A percentile compares a stretch with the other conserved stretches of the same genome.
These are phyloP conservation scores for Drosophila paramelanica DNA, from an alignment of 2,888 invertebrate species.

Conservation along the genomic window DNA sequence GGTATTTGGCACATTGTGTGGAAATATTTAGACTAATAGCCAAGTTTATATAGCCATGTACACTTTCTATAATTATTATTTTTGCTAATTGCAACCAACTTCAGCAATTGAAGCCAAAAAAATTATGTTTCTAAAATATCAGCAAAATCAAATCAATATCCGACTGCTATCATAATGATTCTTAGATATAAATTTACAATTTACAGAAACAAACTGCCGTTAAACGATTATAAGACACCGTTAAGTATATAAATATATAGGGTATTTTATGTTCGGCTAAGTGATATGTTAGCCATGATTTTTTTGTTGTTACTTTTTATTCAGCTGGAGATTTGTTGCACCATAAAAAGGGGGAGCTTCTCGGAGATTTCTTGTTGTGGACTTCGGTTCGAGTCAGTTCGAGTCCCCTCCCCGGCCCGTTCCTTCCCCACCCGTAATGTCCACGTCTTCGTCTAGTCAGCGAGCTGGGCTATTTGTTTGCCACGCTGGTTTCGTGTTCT, in stretches of 20 bases:
- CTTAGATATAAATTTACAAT: too few species aligned
- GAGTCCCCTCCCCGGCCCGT: not conserved
- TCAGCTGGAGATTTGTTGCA: slow-evolving; percentile 69
- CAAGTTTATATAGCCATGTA: too few species aligned
- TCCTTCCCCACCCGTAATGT: not conserved
- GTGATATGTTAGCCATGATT: not conserved
- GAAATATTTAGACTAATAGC: not conserved
- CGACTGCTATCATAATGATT: too few species aligned
- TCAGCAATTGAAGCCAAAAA: too few species aligned
- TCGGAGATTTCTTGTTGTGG: slow-evolving; percentile 56
- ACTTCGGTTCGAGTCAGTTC: slow-evolving; percentile 11
- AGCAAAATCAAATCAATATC: too few species aligned
- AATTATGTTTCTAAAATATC: too few species aligned
- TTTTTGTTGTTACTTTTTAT: slow-evolving; percentile 40
- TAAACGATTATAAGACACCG: too few species aligned
- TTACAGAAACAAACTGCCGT: too few species aligned
- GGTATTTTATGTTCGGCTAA: not conserved
- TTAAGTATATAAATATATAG: not conserved
- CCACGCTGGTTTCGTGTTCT: slow-evolving; percentile 9
- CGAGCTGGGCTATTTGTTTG: slow-evolving; percentile 53
- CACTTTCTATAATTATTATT: too few species aligned
- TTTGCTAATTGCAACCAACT: too few species aligned
- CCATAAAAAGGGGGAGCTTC: slow-evolving; percentile 67
- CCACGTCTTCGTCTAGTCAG: slow-evolving; percentile 21
- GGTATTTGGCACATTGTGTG: not conserved